Evolutionary conservation across 2,113 vertebrate genomes (phyloP).

Genomic region (Mus musculus): DNA sequence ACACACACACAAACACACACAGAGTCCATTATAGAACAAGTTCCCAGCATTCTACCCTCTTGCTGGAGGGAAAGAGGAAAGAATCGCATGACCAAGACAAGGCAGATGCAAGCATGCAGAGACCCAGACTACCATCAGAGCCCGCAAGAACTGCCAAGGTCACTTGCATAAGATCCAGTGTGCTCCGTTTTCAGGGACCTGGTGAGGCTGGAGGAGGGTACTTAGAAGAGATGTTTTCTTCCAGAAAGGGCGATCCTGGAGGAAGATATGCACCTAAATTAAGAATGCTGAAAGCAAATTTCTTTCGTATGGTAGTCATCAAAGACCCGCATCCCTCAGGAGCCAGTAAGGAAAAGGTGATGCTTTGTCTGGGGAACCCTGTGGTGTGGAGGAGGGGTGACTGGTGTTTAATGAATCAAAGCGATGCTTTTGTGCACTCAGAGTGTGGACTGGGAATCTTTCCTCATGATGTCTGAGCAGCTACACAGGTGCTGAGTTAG

Average conservation of each 20-base stretch:
- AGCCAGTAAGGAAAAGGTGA: neutral
- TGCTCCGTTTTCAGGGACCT: constrained; percentile 40
- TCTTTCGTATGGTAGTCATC: neutral
- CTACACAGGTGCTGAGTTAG: neutral
- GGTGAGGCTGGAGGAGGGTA: constrained; percentile 66
- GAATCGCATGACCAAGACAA: neutral
- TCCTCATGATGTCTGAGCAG: neutral
- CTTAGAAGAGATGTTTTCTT: constrained; percentile 53
- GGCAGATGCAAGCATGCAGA: neutral
- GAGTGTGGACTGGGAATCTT: neutral
- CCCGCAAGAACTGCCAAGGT: constrained; percentile 48
- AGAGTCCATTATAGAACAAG: constrained; percentile 53
- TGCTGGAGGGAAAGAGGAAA: neutral
- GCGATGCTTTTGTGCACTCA: neutral
- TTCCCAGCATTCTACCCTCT: constrained; percentile 57
- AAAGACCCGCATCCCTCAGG: neutral
- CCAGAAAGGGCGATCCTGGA: constrained; percentile 14
- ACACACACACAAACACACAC: neutral
- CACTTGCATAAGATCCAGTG: constrained; percentile 43
- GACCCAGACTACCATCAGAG: neutral
- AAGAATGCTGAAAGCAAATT: constrained; percentile 36
- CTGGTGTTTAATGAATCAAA: neutral
- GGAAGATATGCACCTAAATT: neutral
- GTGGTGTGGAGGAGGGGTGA: neutral
- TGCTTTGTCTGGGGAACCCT: neutral